phyloP scores from a whole-genome alignment of 2,888 invertebrate species.

The Apamea epomidion region DNA sequence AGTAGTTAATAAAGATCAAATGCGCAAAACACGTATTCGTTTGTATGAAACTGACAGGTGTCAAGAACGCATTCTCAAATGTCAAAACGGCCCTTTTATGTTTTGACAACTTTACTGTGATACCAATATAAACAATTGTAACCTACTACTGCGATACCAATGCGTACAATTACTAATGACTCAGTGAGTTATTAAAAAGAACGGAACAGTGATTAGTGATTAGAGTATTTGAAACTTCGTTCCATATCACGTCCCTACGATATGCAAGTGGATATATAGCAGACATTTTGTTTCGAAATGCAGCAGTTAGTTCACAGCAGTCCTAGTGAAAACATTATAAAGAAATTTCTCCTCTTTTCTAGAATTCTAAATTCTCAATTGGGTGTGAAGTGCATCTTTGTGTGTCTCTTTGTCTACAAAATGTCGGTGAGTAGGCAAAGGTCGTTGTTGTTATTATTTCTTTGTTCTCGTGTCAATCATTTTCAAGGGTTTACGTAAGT shows the following conservation, averaged over 20 bases:
- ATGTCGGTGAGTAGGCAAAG: constrained; percentile 52
- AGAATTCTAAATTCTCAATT: neutral
- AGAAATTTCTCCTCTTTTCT: neutral
- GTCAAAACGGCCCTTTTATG: too few species aligned
- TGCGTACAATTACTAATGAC: neutral
- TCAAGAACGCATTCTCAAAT: too few species aligned
- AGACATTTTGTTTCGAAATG: neutral
- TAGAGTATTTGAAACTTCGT: constrained; percentile 8
- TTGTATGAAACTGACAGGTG: too few species aligned
- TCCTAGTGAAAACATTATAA: neutral
- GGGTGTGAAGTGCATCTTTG: neutral
- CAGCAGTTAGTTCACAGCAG: constrained; percentile 5
- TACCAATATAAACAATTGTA: neutral
- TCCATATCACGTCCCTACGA: constrained; percentile 21
- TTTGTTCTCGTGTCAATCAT: neutral
- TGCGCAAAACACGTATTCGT: too few species aligned
- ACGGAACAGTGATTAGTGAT: constrained; percentile 32
- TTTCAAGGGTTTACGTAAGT: neutral
- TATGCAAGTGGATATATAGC: constrained; percentile 20
- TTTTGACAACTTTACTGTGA: neutral
- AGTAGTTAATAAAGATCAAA: too few species aligned
- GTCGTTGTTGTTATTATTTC: neutral
- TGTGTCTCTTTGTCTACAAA: neutral
- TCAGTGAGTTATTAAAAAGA: constrained; percentile 3
- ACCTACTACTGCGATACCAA: neutral